Base-by-base conservation (phyloP, 1,140 invertebrate species). In the Batillaria attramentaria region DNA sequence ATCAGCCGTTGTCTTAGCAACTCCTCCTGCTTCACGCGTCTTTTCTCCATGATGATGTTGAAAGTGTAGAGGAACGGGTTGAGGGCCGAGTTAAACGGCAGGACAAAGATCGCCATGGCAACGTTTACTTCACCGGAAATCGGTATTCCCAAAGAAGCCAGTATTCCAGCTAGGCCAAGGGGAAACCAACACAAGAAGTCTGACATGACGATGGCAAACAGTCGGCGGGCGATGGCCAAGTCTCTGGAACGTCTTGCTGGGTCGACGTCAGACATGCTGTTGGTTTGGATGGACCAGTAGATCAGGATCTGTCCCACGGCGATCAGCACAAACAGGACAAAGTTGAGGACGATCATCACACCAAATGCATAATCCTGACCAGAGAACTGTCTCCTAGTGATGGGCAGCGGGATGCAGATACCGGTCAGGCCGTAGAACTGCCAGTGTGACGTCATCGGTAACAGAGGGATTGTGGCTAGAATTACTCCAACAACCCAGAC, bases 21-120 rank as follows among this genome's bases (percentile, higher is more conserved):
- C n/a, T n/a, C n/a, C n/a, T n/a, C n/a, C n/a, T n/a, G n/a, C n/a
- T n/a, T n/a, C n/a, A n/a, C n/a, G n/a, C n/a, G n/a, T n/a, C n/a
- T n/a, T 1, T 42, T 46, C 43, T 72, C 37, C 8, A 57, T 20
- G 10, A 79, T 37, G 16, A 57, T 8, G 54, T 79, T 79, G 35
- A 65, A 42, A 1, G 85, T 84, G 72, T 86, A 86, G 6, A 86
- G 50, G 42, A 86, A 80, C 2, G 84, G 84, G 33, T 85, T 85
- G 13, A 85, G 39, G 13, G 84, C 83, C 2, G 83, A 81, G 33
- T 85, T 85, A 2, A 81, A 60, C 3, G 84, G 83, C 18, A 84
- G 46, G 33, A 83, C 73, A 42, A 85, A 84, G 1, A 85, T 80
- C 4, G 80, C 81, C 0, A 78, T 57, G 77, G 78, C 84, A 2